Evolutionary conservation across 1,140 invertebrate species (phyloP).

Genomic region (Drosophila varians): DNA sequence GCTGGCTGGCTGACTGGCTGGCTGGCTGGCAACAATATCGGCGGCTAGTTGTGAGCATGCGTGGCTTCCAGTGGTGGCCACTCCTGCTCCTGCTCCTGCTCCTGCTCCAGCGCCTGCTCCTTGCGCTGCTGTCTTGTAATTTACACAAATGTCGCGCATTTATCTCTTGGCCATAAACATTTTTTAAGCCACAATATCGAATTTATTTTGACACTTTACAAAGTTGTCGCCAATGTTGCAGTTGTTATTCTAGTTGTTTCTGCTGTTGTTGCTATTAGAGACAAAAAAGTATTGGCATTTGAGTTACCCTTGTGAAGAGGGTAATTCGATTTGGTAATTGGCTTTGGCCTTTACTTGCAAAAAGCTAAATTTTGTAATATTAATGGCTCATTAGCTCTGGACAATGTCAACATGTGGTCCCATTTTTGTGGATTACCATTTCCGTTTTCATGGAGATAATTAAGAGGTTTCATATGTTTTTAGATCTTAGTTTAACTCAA

Average conservation of each 20-base stretch:
- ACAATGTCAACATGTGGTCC: constrained; percentile 11
- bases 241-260: constrained; percentile 42
- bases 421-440: constrained; percentile 6
- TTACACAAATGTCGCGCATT: constrained; percentile 80
- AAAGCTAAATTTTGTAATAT: background rate
- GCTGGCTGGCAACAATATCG: constrained; percentile 14
- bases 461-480: constrained; percentile 11
- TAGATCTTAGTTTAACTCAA: too few species aligned
- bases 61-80: constrained; percentile 64
- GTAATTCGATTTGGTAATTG: constrained; percentile 7
- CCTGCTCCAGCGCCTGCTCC: constrained; percentile 17
- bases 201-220: constrained; percentile 82
- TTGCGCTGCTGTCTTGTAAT: constrained; percentile 71
- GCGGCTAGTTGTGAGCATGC: constrained; percentile 56
- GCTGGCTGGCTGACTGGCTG: too few species aligned
- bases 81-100: constrained; percentile 15
- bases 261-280: constrained; percentile 51
- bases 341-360: too few species aligned
- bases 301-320: constrained; percentile 23
- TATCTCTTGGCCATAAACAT: constrained; percentile 78
- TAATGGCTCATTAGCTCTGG: constrained; percentile 8
- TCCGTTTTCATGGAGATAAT: constrained; percentile 17
- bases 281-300: constrained; percentile 37
- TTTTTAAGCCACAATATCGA: constrained; percentile 82
- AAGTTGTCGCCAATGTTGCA: constrained; percentile 71